Evolutionary conservation across 1,140 invertebrate species (phyloP), one percentile per base, ranked within the genome.

Genomic region (Temnothorax curvispinosus): DNA sequence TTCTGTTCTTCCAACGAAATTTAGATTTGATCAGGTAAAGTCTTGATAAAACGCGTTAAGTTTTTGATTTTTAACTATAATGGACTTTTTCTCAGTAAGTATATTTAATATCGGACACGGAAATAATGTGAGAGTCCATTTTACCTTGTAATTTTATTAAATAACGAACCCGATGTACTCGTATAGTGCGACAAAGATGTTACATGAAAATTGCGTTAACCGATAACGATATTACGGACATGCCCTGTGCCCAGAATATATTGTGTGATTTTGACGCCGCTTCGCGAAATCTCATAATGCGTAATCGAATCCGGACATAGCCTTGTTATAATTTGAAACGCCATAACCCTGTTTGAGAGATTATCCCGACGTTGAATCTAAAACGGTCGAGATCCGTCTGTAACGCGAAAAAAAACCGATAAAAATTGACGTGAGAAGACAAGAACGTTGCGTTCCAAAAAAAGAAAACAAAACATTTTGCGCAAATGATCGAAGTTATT

Each of bases 201-300:
- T 82, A 50, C 38, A n/a, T 9, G 54, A 82, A 82, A 72, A 84
- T 84, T 62, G n/a, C n/a, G 32, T 84, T 84, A 84, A 50, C 11
- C 69, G 56, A 74, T 84, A 84, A 84, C n/a, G 44, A 58, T 18
- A 13, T 84, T 84, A 62, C 32, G 15, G 69, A 84, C 38, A 62
- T 60, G 69, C 38, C 8, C 69, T 60, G 80, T 27, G 44, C 27
- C 44, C 41, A 18, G 44, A 84, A 84, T 84, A 84, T 60, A 84
- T 60, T 38, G 69, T 74, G 41, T 41, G 69, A 81, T 69, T 81
- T 81, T 81, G 77, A 84, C 80, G 69, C 6, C 69, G 41, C 41
- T 32, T 54, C 32, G 32, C 80, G 56, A 75, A 84, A 84, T 84
- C 41, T 84, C 44, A 62, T 84, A 74, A 82, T 74, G 69, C 69